These are phyloP conservation scores for Ptychobarbus kaznakovi DNA, from an alignment of 2,797 vertebrate species.

Conservation along the genomic window DNA sequence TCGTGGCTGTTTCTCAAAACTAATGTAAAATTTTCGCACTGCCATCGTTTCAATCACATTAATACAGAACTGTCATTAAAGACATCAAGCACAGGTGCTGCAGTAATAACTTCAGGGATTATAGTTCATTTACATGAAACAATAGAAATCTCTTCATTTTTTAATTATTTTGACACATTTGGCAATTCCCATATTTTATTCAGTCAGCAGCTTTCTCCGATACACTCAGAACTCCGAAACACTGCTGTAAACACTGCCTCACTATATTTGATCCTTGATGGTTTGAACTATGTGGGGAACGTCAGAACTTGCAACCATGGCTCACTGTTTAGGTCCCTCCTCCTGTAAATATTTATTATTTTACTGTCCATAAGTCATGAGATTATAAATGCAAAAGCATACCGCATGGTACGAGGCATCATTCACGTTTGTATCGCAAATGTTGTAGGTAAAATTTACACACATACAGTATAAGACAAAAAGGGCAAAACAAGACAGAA, in stretches of 20 bases:
- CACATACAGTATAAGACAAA: too few species aligned
- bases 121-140: background rate
- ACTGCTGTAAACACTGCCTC: background rate
- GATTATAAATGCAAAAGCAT: background rate
- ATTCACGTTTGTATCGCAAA: too few species aligned
- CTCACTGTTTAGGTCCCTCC: background rate
- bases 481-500: background rate
- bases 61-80: background rate
- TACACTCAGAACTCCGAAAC: background rate
- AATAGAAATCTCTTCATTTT: background rate
- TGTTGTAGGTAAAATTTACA: too few species aligned
- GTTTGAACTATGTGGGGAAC: background rate
- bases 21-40: background rate
- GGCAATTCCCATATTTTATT: background rate
- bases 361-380: background rate
- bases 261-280: background rate
- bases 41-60: background rate
- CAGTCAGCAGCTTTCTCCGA: background rate
- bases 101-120: background rate
- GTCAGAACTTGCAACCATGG: background rate
- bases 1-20: background rate
- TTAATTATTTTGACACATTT: background rate
- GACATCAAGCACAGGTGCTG: background rate
- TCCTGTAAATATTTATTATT: background rate
- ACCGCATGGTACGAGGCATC: background rate